phyloP scores from a whole-genome alignment of 2,888 invertebrate species.

The Hedychridium roseum region DNA sequence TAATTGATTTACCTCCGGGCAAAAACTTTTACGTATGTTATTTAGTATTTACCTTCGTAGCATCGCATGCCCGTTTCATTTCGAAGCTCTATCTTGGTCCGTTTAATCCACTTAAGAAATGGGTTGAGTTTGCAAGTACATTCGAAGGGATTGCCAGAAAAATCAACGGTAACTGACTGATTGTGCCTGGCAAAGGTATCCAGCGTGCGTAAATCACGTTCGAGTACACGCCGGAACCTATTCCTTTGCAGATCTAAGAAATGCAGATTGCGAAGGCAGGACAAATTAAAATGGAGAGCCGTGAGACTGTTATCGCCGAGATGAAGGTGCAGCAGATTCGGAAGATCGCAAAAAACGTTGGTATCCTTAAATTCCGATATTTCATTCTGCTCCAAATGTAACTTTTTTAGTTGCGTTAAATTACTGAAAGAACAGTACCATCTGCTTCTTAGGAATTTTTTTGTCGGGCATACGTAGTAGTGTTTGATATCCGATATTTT shows the following conservation, averaged over 20 bases:
- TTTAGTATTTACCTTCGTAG: constrained; percentile 41
- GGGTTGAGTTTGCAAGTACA: constrained; percentile 73
- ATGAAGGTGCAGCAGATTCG: constrained; percentile 73
- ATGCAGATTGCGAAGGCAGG: constrained; percentile 72
- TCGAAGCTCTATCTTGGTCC: constrained; percentile 70
- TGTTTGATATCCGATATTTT: too few species aligned
- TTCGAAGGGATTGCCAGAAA: constrained; percentile 74
- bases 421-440: too few species aligned
- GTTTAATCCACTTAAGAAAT: constrained; percentile 72
- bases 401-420: constrained; percentile 71
- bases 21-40: not conserved
- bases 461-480: too few species aligned
- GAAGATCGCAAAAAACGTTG: constrained; percentile 76
- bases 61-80: constrained; percentile 69
- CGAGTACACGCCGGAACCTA: constrained; percentile 66
- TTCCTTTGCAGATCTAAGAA: constrained; percentile 77
- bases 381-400: constrained; percentile 81
- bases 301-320: constrained; percentile 73
- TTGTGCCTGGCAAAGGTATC: constrained; percentile 68
- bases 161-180: constrained; percentile 68
- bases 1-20: not conserved
- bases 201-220: constrained; percentile 67
- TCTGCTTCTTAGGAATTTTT: too few species aligned
- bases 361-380: constrained; percentile 73
- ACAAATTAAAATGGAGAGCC: constrained; percentile 72